Percentiles rank a stretch among this genome's conserved stretches.
phyloP scores from a whole-genome alignment of 2,888 invertebrate genomes.

The Drosophila lutescens region DNA sequence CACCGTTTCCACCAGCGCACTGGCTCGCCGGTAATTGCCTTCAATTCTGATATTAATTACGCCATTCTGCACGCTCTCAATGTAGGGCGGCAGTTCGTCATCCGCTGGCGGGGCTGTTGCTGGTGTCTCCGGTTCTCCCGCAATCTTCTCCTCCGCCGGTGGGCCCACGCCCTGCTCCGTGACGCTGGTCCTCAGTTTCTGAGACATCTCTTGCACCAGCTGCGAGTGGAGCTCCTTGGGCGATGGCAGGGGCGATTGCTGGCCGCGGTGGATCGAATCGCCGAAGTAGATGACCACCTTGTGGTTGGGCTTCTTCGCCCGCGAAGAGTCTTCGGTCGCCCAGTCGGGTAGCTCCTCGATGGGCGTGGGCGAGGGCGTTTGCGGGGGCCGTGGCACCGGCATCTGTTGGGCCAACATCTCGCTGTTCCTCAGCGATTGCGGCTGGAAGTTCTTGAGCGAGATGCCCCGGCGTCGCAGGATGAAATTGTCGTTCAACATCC shows the following conservation, averaged over 20 bases:
- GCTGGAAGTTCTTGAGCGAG: constrained; percentile 82
- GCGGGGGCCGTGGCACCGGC: constrained; percentile 59
- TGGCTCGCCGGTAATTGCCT: constrained; percentile 87
- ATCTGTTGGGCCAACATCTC: constrained; percentile 74
- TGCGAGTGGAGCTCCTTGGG: constrained; percentile 60
- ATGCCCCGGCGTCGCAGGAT: constrained; percentile 84
- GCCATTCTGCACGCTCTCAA: constrained; percentile 85
- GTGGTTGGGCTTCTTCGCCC: constrained; percentile 83
- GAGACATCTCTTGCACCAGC: constrained; percentile 76
- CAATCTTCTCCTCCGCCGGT: background rate
- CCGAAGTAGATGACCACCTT: constrained; percentile 91
- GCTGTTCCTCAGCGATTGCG: constrained; percentile 79
- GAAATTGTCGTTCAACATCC: constrained; percentile 84
- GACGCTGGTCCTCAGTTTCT: constrained; percentile 59
- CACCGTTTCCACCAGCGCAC: constrained; percentile 86
- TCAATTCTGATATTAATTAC: constrained; percentile 87
- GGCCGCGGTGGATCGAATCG: constrained; percentile 85
- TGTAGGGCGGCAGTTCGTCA: constrained; percentile 84
- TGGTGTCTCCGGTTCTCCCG: constrained; percentile 17
- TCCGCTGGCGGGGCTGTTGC: constrained; percentile 50
- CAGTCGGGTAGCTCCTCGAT: constrained; percentile 75
- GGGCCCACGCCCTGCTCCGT: constrained; percentile 5
- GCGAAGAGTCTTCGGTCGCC: constrained; percentile 37
- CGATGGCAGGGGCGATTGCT: constrained; percentile 36
- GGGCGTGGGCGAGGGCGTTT: constrained; percentile 80